Evolutionary conservation across 64 coral and sea anemone genomes (phyloP).

Genomic region (Platygyra sinensis): DNA sequence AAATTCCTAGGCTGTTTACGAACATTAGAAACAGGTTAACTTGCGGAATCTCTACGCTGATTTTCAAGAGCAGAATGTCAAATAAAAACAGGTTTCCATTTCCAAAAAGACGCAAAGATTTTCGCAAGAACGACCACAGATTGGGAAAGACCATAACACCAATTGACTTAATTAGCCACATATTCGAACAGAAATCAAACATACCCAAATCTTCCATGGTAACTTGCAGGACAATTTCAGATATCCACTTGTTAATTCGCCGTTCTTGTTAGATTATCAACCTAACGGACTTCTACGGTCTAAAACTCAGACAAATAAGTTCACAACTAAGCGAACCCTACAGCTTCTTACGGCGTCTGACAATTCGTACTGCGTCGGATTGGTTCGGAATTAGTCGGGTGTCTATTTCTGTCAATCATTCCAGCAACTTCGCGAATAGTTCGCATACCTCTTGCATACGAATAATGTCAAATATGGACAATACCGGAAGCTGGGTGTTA

Average conservation of each 20-base stretch:
- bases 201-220: conserved; percentile 40
- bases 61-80: conserved; percentile 20
- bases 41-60: not conserved
- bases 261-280: not conserved
- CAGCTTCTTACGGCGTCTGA: not conserved
- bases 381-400: conserved; percentile 4
- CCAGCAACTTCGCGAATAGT: not conserved
- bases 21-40: not conserved
- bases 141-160: not conserved
- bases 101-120: not conserved
- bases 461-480: conserved; percentile 27
- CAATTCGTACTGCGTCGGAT: conserved; percentile 19
- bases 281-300: not conserved
- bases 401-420: conserved; percentile 18
- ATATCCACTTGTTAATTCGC: not conserved
- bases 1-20: conserved; percentile 29
- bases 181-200: not conserved
- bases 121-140: conserved; percentile 28
- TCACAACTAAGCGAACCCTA: not conserved
- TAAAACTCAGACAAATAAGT: not conserved
- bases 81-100: conserved; percentile 11
- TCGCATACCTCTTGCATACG: conserved; percentile 5
- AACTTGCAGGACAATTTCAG: not conserved
- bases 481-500: conserved; percentile 33
- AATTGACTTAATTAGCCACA: not conserved